Evolutionary conservation across 2,797 vertebrate genomes (phyloP).

Genomic region (Kryptopterus vitreolus): DNA sequence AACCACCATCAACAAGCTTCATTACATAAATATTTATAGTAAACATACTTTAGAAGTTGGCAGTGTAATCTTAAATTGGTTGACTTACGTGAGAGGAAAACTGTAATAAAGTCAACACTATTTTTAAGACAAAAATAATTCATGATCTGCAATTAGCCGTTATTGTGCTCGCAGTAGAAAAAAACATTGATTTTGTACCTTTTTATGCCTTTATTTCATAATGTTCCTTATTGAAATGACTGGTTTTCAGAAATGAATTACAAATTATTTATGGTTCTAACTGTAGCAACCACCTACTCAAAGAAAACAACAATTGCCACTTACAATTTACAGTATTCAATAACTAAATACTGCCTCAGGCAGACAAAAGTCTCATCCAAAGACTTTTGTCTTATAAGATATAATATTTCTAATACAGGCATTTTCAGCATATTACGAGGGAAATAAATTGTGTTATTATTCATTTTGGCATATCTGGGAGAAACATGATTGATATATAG

Average conservation of each 20-base stretch:
- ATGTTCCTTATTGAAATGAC: neutral
- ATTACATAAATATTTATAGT: slow-evolving; percentile 47
- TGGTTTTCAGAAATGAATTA: neutral
- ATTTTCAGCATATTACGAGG: neutral
- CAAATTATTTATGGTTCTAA: neutral
- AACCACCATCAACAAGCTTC: slow-evolving; percentile 44
- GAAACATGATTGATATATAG: neutral
- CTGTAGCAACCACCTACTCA: no score
- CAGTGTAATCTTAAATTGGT: slow-evolving; percentile 19
- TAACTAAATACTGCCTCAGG: neutral
- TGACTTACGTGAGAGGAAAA: slow-evolving; percentile 7
- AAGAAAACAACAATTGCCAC: neutral
- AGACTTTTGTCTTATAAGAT: neutral
- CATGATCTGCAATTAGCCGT: neutral
- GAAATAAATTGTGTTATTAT: neutral
- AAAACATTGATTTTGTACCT: neutral
- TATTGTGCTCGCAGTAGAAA: neutral
- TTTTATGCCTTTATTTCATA: neutral
- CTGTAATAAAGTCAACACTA: neutral
- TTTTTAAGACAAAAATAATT: slow-evolving; percentile 6
- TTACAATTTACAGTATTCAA: neutral
- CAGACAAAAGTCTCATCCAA: neutral
- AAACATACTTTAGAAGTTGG: slow-evolving; percentile 41
- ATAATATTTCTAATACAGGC: neutral
- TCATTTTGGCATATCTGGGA: neutral